These are phyloP conservation scores for Drepanosiphum platanoidis DNA, from an alignment of 2,888 invertebrate species.

Conservation along the genomic window DNA sequence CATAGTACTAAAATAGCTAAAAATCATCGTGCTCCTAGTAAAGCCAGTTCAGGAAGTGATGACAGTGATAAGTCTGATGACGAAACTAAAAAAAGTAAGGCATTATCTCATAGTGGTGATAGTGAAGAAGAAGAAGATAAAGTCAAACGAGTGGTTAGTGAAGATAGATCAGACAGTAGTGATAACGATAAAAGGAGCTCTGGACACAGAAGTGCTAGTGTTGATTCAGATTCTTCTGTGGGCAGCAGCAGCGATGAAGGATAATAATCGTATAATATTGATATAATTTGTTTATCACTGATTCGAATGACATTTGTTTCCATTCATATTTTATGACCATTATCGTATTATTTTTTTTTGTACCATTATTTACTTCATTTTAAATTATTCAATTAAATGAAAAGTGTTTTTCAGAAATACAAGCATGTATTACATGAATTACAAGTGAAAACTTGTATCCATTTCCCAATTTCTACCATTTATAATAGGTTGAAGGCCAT, in stretches of 20 bases:
- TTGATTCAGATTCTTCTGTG: conserved; percentile 44
- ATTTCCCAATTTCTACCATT: too few species aligned
- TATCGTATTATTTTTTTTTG: too few species aligned
- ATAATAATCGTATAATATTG: not conserved
- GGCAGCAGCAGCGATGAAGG: conserved; percentile 45
- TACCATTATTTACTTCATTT: too few species aligned
- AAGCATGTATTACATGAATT: too few species aligned
- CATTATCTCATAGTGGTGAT: conserved; percentile 39
- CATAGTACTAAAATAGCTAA: conserved; percentile 28
- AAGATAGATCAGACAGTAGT: conserved; percentile 38
- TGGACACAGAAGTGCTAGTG: conserved; percentile 31
- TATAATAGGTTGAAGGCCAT: too few species aligned
- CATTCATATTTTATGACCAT: too few species aligned
- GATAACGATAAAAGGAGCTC: conserved; percentile 24
- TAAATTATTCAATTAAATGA: too few species aligned
- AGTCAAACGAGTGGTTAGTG: not conserved
- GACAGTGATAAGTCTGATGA: conserved; percentile 54
- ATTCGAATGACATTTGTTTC: too few species aligned
- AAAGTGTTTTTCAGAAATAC: too few species aligned
- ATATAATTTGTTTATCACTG: not conserved
- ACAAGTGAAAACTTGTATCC: too few species aligned
- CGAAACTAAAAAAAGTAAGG: conserved; percentile 17
- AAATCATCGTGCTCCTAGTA: not conserved
- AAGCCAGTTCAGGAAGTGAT: conserved; percentile 54
- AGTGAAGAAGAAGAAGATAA: conserved; percentile 47